Percentiles rank a stretch among this genome's conserved stretches.
phyloP scores from a whole-genome alignment of 2,797 vertebrate species.

The Cryptoblepharus egeriae region DNA sequence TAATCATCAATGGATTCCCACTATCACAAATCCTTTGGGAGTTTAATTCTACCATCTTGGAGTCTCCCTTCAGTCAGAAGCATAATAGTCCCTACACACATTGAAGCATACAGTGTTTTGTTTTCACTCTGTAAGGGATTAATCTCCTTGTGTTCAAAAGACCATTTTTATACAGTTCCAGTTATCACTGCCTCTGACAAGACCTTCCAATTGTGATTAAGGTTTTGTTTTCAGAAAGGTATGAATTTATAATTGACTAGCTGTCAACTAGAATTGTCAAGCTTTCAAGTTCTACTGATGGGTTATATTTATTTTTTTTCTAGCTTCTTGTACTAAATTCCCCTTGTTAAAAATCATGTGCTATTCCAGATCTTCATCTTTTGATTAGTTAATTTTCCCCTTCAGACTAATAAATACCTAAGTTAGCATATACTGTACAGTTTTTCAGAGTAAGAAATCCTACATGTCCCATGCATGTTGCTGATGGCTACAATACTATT shows the following conservation, averaged over 20 bases:
- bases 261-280: conserved; percentile 1
- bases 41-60: not conserved
- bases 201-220: not conserved
- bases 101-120: not conserved
- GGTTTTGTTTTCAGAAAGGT: not conserved
- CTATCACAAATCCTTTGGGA: not conserved
- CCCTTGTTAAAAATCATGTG: not conserved
- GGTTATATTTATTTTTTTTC: not conserved
- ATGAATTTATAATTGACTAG: not conserved
- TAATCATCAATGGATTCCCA: not conserved
- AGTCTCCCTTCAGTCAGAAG: not conserved
- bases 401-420: not conserved
- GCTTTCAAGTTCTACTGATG: not conserved
- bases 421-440: rapidly evolving
- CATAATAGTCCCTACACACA: not conserved
- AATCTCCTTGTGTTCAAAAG: not conserved
- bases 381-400: not conserved
- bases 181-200: not conserved
- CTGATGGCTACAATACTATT: not conserved
- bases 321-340: not conserved
- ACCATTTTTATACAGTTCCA: not conserved
- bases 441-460: not conserved
- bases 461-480: rapidly evolving
- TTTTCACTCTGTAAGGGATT: not conserved
- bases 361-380: not conserved